Conservation (phyloP, 2,888 invertebrate species). For the Gandaritis pyraliata region DNA sequence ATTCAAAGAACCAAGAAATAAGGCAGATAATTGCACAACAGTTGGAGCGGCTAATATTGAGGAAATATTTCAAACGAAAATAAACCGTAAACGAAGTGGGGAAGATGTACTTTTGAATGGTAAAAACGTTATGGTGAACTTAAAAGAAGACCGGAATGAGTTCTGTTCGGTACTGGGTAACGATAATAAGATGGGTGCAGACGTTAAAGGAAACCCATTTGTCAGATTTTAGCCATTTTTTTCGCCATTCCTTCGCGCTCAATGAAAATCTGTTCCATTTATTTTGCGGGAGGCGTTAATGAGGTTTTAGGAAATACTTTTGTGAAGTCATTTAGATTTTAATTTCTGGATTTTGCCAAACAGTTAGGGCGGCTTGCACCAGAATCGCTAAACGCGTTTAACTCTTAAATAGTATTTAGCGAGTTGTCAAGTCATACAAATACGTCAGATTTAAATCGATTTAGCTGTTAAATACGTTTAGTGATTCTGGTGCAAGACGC, state of each 20-base stretch:
- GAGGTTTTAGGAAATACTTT: conserved; percentile 63
- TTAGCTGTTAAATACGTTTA: too few relatives aligned
- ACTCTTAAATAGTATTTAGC: neutral
- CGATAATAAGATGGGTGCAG: conserved; percentile 85
- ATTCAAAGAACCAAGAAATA: conserved; percentile 46
- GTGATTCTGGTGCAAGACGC: too few relatives aligned
- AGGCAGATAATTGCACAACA: conserved; percentile 47
- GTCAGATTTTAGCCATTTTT: conserved; percentile 82
- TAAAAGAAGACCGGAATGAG: conserved; percentile 78
- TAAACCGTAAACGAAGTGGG: conserved; percentile 41
- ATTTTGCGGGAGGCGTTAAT: conserved; percentile 72
- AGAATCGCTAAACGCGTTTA: too few relatives aligned
- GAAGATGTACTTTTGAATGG: conserved; percentile 51
- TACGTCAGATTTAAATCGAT: too few relatives aligned
- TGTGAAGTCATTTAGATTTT: conserved; percentile 39
- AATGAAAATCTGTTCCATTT: conserved; percentile 83
- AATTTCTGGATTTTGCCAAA: conserved; percentile 18
- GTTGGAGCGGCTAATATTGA: conserved; percentile 49
- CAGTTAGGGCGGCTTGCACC: too few relatives aligned
- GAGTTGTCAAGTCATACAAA: too few relatives aligned
- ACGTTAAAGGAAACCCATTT: conserved; percentile 85
- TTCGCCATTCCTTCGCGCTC: conserved; percentile 76
- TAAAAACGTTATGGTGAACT: conserved; percentile 54
- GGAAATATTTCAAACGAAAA: conserved; percentile 47
- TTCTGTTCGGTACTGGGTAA: conserved; percentile 83